These are phyloP conservation scores for Aphaenogaster ashmeadi DNA, from an alignment of 1,140 invertebrate species.

Conservation along the genomic window DNA sequence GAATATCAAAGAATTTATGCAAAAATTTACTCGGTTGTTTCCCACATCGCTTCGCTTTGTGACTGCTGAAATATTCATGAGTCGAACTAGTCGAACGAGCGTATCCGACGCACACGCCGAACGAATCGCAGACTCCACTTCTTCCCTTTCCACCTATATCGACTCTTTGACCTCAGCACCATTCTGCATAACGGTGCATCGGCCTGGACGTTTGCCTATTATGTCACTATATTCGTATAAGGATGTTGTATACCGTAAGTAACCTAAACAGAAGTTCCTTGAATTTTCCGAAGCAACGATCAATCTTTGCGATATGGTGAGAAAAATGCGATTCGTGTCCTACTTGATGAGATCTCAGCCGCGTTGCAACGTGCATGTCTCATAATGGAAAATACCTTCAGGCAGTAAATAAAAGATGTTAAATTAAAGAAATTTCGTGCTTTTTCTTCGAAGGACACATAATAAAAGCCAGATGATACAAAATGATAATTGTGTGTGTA, in stretches of 20 bases:
- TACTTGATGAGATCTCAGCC: slow-evolving; percentile 17
- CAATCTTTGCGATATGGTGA: neutral
- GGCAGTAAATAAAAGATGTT: neutral
- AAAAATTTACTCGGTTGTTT: slow-evolving; percentile 9
- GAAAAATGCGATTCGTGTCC: neutral
- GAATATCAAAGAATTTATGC: neutral
- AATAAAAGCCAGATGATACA: too few relatives aligned
- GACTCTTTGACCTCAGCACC: slow-evolving; percentile 79
- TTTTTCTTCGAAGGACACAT: neutral
- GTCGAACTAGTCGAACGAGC: slow-evolving; percentile 61
- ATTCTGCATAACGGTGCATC: slow-evolving; percentile 81
- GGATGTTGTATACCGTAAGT: slow-evolving; percentile 71
- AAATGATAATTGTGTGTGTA: neutral
- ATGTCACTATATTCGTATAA: slow-evolving; percentile 78
- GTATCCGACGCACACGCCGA: slow-evolving; percentile 62
- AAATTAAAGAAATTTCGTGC: neutral
- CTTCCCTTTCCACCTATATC: slow-evolving; percentile 61
- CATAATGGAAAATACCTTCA: neutral
- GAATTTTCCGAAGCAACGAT: slow-evolving; percentile 48
- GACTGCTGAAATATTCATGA: slow-evolving; percentile 73
- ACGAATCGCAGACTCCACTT: slow-evolving; percentile 67
- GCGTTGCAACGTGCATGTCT: neutral
- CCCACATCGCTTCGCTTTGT: slow-evolving; percentile 33
- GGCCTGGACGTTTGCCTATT: slow-evolving; percentile 81
- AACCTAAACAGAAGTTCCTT: slow-evolving; percentile 24